phyloP scores from a whole-genome alignment of 1,140 invertebrate species.

The Dendroctonus valens region DNA sequence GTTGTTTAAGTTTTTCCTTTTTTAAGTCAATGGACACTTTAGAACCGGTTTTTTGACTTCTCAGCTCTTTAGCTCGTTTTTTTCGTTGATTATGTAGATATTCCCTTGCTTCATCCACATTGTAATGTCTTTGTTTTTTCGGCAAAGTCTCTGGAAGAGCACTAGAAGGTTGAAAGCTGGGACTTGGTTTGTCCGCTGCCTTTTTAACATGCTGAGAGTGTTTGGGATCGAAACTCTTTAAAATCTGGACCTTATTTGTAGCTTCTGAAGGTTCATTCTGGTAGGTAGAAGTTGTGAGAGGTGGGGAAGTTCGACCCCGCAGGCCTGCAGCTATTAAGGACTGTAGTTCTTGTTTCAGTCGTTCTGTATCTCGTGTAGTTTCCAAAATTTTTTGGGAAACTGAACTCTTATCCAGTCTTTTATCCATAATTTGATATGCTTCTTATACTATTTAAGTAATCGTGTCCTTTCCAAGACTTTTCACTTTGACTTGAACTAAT shows the following conservation, averaged over 20 bases:
- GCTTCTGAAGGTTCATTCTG: constrained; percentile 5
- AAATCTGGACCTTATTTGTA: constrained; percentile 32
- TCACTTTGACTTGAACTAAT: too few relatives aligned
- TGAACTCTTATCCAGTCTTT: too few relatives aligned
- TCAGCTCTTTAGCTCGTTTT: constrained; percentile 38
- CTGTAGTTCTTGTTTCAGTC: constrained; percentile 33
- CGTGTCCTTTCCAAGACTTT: too few relatives aligned
- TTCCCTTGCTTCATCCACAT: constrained; percentile 41
- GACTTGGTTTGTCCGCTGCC: neutral
- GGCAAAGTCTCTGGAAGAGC: neutral
- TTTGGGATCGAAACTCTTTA: constrained; percentile 32
- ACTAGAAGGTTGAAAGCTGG: neutral
- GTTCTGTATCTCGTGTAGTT: constrained; percentile 32
- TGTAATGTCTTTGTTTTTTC: constrained; percentile 38
- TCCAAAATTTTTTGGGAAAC: constrained; percentile 29
- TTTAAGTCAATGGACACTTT: constrained; percentile 34
- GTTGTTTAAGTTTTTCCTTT: constrained; percentile 45
- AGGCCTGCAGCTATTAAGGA: constrained; percentile 28
- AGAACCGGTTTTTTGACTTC: constrained; percentile 33
- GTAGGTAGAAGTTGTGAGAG: neutral
- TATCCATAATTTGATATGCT: too few relatives aligned
- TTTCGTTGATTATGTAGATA: constrained; percentile 47
- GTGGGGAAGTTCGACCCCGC: neutral
- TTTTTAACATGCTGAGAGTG: constrained; percentile 27
- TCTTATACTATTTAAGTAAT: too few relatives aligned